A percentile compares a stretch with the other conserved stretches of the same genome.
Evolutionary conservation across 1,140 invertebrate species (phyloP).

Genomic region (Bathynomus jamesi): DNA sequence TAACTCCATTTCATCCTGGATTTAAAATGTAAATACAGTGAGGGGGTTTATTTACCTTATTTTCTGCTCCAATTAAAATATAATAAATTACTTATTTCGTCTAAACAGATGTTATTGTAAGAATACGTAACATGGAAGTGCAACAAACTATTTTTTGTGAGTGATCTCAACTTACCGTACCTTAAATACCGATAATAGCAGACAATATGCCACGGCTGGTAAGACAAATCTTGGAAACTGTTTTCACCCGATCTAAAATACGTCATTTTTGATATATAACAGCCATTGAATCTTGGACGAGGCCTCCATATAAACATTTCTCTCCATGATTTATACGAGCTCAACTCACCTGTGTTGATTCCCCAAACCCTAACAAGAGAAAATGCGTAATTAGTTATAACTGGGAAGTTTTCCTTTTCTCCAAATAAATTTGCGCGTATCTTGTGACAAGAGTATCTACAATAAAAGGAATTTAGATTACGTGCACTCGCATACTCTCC

Average conservation of each 20-base stretch:
- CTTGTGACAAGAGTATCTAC: too few relatives aligned
- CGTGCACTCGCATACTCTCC: too few relatives aligned
- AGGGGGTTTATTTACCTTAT: background rate
- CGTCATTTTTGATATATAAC: too few relatives aligned
- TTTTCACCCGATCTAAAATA: constrained; percentile 63
- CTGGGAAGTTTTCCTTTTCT: too few relatives aligned
- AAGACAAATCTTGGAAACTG: constrained; percentile 83
- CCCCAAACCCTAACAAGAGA: too few relatives aligned
- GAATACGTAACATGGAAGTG: constrained; percentile 3
- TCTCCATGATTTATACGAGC: too few relatives aligned
- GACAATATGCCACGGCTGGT: constrained; percentile 81
- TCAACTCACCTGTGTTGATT: too few relatives aligned
- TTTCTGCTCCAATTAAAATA: background rate
- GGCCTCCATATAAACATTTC: too few relatives aligned
- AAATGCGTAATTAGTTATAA: too few relatives aligned
- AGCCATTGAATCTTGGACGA: too few relatives aligned
- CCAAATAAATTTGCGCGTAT: too few relatives aligned
- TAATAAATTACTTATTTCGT: background rate
- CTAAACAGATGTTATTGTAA: background rate
- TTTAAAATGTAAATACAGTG: background rate
- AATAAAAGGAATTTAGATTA: too few relatives aligned
- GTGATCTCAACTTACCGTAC: constrained; percentile 46
- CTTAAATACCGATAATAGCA: constrained; percentile 82
- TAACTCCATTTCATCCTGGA: constrained; percentile 14
- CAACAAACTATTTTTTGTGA: background rate